Conservation (phyloP, 2,797 vertebrate genomes). For the Huso huso region DNA sequence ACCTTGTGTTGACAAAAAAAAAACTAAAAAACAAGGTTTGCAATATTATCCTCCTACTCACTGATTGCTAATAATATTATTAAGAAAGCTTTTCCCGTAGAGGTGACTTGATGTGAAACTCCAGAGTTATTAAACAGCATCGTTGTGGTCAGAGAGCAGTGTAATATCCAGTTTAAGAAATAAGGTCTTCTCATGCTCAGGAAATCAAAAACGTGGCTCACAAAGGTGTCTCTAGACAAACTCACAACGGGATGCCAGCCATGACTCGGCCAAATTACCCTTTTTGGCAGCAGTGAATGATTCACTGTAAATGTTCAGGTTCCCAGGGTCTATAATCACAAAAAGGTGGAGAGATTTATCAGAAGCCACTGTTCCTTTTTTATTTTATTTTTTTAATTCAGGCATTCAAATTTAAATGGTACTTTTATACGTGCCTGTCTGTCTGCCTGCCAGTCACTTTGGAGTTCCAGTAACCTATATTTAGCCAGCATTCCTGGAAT, state of each 20-base stretch:
- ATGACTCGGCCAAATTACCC: constrained; percentile 33
- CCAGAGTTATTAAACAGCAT: constrained; percentile 27
- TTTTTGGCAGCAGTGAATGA: constrained; percentile 38
- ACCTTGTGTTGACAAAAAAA: neutral
- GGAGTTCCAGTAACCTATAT: constrained; percentile 2
- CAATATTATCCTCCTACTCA: neutral
- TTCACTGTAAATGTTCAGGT: constrained; percentile 28
- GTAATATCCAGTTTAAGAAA: constrained; percentile 46
- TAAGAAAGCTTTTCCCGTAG: constrained; percentile 37
- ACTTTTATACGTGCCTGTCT: neutral
- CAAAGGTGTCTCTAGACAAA: constrained; percentile 55
- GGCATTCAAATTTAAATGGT: neutral
- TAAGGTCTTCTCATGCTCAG: constrained; percentile 42
- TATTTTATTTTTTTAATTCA: neutral
- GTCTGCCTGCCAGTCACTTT: neutral
- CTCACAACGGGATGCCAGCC: constrained; percentile 40
- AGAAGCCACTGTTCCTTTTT: neutral
- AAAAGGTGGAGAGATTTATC: constrained; percentile 18
- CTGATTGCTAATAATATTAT: constrained; percentile 20
- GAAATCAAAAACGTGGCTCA: constrained; percentile 45
- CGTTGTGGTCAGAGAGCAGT: constrained; percentile 43
- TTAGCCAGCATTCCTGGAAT: constrained; percentile 11
- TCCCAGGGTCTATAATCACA: constrained; percentile 31
- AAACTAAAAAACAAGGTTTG: neutral
- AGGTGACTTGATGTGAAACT: constrained; percentile 40